These are phyloP conservation scores for Pelecanus crispus DNA, from an alignment of 2,113 vertebrate genomes.

Conservation along the genomic window DNA sequence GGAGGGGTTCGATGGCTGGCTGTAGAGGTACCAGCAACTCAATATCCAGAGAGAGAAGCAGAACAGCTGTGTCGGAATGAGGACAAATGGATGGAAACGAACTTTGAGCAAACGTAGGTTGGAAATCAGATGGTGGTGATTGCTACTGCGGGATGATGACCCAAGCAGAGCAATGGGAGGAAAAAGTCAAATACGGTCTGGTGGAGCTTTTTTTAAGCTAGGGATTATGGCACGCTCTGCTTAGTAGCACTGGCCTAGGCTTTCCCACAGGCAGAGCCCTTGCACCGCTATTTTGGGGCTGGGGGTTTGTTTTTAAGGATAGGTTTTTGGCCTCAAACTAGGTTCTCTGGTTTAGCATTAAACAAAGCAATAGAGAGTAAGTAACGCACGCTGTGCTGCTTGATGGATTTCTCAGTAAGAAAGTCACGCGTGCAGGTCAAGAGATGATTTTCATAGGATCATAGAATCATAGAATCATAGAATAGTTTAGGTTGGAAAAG, in stretches of 20 bases:
- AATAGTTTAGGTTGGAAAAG: too few relatives aligned
- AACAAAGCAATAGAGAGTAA: neutral
- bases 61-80: neutral
- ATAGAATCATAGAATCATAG: too few relatives aligned
- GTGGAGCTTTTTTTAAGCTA: neutral
- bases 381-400: neutral
- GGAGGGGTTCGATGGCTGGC: neutral
- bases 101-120: fast-evolving
- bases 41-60: neutral
- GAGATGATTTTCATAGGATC: neutral
- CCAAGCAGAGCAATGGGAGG: neutral
- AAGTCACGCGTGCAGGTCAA: neutral
- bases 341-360: neutral
- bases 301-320: neutral
- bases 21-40: neutral
- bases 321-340: neutral
- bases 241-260: neutral
- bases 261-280: neutral
- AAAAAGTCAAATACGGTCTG: neutral
- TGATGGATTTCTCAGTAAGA: neutral
- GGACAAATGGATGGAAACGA: neutral
- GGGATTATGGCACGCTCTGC: neutral
- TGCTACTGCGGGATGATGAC: neutral
- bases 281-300: neutral
- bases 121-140: neutral